Conservation (phyloP, 2,113 vertebrate genomes). For the Xerus inauris region DNA sequence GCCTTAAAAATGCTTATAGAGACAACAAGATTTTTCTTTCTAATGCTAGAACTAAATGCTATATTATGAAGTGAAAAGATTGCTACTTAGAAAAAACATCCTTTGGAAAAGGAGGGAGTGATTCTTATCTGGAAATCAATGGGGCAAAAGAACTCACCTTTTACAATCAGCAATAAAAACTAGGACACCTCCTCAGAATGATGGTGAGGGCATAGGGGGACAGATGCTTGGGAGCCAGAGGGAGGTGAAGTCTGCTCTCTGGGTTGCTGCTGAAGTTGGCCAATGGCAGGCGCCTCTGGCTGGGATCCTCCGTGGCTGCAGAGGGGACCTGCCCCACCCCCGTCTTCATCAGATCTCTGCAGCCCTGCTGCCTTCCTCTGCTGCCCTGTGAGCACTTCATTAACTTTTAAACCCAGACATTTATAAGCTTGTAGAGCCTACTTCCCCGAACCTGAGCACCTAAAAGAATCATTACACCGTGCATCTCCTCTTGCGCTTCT, state of each 20-base stretch:
- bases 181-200: not conserved
- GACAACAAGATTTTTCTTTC: not conserved
- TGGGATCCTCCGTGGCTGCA: not conserved
- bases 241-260: not conserved
- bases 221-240: not conserved
- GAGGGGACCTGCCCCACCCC: not conserved
- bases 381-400: slow-evolving; percentile 28
- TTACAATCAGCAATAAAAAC: slow-evolving; percentile 26
- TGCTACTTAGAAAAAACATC: not conserved
- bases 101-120: not conserved
- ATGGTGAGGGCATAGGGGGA: not conserved
- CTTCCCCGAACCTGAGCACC: not conserved
- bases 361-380: not conserved
- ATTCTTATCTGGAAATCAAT: slow-evolving; percentile 45
- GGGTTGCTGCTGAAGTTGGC: not conserved
- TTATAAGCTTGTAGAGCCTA: not conserved
- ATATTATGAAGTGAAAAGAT: not conserved
- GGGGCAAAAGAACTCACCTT: not conserved
- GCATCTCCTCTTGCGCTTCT: not conserved
- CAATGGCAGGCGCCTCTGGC: not conserved
- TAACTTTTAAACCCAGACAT: slow-evolving; percentile 55
- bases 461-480: not conserved
- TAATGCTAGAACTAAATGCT: not conserved
- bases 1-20: not conserved
- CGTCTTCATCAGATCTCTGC: not conserved